Percentiles rank a stretch among this genome's conserved stretches.
phyloP scores from a whole-genome alignment of 2,888 invertebrate genomes.

The Drosophila lutescens region DNA sequence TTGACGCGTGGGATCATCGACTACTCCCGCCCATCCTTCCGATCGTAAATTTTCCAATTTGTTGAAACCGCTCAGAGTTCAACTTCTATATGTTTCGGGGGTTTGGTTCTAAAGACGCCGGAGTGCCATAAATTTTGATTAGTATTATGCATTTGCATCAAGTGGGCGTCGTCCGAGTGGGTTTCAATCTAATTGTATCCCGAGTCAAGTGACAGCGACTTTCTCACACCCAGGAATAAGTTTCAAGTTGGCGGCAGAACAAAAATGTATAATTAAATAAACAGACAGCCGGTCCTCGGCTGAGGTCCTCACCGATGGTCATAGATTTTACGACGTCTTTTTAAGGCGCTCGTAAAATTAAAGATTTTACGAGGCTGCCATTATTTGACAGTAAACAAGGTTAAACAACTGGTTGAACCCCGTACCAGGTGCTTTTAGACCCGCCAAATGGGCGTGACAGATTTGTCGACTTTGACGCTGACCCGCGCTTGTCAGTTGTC shows the following conservation, averaged over 20 bases:
- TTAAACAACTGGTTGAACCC: conserved; percentile 16
- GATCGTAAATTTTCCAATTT: conserved; percentile 78
- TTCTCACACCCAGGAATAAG: not conserved
- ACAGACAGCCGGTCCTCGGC: conserved; percentile 30
- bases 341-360: conserved; percentile 74
- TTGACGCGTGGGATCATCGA: conserved; percentile 78
- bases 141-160: conserved; percentile 44
- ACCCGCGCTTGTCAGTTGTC: conserved; percentile 68
- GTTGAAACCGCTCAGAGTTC: conserved; percentile 56
- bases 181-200: conserved; percentile 35
- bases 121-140: conserved; percentile 78
- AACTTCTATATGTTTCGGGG: conserved; percentile 3
- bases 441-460: conserved; percentile 57
- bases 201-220: conserved; percentile 13
- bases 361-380: conserved; percentile 73
- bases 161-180: conserved; percentile 36
- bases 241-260: conserved; percentile 14
- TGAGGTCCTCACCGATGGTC: conserved; percentile 32
- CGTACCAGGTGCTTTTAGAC: conserved; percentile 50
- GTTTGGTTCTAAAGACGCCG: conserved; percentile 23
- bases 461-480: conserved; percentile 44
- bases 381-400: conserved; percentile 76
- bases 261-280: conserved; percentile 64
- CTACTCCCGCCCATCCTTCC: conserved; percentile 31
- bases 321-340: conserved; percentile 72